These are phyloP conservation scores for Dermatophagoides farinae DNA, from an alignment of 1,140 invertebrate species.

Conservation along the genomic window DNA sequence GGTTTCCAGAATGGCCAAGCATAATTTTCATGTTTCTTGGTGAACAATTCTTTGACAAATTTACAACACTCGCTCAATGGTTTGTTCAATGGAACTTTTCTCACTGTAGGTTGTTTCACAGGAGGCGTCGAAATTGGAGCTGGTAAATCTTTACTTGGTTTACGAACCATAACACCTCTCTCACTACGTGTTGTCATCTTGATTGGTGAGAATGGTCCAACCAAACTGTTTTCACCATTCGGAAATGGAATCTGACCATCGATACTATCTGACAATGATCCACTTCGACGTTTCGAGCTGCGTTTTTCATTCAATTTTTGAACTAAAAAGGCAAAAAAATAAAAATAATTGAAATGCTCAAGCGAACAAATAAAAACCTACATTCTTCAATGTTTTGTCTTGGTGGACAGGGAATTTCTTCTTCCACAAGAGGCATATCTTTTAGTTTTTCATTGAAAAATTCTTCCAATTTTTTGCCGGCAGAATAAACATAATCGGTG, in stretches of 20 bases:
- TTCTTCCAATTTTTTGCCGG: conserved; percentile 74
- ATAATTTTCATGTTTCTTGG: conserved; percentile 6
- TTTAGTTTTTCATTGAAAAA: conserved; percentile 15
- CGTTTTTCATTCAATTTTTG: neutral
- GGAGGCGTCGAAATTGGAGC: neutral
- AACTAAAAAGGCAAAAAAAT: neutral
- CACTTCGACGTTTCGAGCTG: neutral
- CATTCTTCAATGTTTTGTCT: neutral
- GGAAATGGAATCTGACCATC: neutral
- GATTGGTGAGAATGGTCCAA: neutral
- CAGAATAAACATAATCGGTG: conserved; percentile 92
- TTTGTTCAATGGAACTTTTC: conserved; percentile 4
- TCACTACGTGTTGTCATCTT: conserved; percentile 6
- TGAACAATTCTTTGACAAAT: conserved; percentile 9
- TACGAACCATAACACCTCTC: neutral
- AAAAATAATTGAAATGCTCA: neutral
- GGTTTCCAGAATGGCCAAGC: conserved; percentile 11
- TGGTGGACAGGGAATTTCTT: conserved; percentile 3
- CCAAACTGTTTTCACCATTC: neutral
- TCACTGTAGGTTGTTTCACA: neutral
- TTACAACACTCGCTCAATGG: conserved; percentile 1
- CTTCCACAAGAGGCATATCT: conserved; percentile 5
- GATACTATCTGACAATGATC: neutral
- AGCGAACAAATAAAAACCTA: neutral
- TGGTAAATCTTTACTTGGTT: conserved; percentile 6